Percentiles rank a stretch among this genome's conserved stretches.
phyloP scores from a whole-genome alignment of 2,888 invertebrate species.

The Eupithecia insigniata region DNA sequence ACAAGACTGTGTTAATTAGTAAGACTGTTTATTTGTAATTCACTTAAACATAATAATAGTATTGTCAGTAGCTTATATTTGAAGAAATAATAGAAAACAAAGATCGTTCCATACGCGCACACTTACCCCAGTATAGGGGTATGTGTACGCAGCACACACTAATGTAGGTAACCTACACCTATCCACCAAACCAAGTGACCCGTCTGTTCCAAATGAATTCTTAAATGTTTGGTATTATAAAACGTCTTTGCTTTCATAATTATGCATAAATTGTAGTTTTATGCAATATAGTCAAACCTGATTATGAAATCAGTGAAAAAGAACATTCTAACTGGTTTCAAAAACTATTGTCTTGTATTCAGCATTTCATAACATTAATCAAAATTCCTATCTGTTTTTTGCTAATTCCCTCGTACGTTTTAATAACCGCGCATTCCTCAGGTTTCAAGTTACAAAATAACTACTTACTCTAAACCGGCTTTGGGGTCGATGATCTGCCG shows the following conservation, averaged over 20 bases:
- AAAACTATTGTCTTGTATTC: too few species aligned
- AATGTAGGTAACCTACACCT: background rate
- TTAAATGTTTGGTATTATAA: background rate
- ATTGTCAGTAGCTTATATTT: too few species aligned
- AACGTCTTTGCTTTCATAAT: background rate
- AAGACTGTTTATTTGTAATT: too few species aligned
- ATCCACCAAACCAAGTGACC: background rate
- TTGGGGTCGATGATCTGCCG: background rate
- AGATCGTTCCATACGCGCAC: too few species aligned
- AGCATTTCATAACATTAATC: background rate
- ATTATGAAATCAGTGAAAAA: conserved; percentile 12
- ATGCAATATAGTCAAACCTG: background rate
- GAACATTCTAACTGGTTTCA: conserved; percentile 8
- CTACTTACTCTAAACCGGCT: background rate
- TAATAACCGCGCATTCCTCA: background rate
- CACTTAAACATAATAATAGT: too few species aligned
- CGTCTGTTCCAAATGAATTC: background rate
- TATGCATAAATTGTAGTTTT: conserved; percentile 5
- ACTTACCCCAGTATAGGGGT: too few species aligned
- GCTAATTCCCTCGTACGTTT: background rate
- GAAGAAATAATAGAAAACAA: too few species aligned
- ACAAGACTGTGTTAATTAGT: too few species aligned
- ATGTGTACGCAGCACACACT: too few species aligned
- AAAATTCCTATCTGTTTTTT: conserved; percentile 4
- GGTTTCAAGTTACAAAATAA: background rate